Evolutionary conservation across 2,797 vertebrate species (phyloP).

Genomic region (Sphaeramia orbicularis): DNA sequence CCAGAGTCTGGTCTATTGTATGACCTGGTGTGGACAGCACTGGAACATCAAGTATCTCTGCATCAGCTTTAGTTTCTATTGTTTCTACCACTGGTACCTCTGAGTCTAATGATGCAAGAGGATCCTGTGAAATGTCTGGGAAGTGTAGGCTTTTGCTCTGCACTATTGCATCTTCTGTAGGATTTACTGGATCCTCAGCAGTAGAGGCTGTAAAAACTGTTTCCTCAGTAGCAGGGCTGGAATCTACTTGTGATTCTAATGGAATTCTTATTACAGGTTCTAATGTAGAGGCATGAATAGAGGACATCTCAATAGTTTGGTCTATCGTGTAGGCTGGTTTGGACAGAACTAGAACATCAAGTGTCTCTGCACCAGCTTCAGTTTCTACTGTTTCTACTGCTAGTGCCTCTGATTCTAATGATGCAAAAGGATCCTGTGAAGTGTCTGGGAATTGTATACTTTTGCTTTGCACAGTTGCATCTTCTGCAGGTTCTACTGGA

Average conservation of each 20-base stretch:
- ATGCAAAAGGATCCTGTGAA: not conserved
- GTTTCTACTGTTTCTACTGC: conserved; percentile 9
- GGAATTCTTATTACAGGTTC: conserved; percentile 2
- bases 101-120: not conserved
- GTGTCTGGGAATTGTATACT: not conserved
- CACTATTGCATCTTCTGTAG: not conserved
- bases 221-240: not conserved
- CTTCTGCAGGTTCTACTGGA: conserved; percentile 9
- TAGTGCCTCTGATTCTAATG: not conserved
- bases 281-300: not conserved
- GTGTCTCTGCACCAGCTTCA: not conserved
- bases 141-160: not conserved
- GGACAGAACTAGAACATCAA: not conserved
- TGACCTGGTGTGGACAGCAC: not conserved
- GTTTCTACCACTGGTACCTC: conserved; percentile 3
- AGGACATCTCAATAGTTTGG: too few species aligned
- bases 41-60: not conserved
- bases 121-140: not conserved
- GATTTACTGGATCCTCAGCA: not conserved
- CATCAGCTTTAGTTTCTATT: conserved; percentile 1
- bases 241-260: not conserved
- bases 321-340: not conserved
- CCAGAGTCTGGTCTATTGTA: not conserved
- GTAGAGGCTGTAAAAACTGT: too few species aligned
- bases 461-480: not conserved